Evolutionary conservation across 2,888 invertebrate genomes (phyloP).

Genomic region (Philereme vetulata): DNA sequence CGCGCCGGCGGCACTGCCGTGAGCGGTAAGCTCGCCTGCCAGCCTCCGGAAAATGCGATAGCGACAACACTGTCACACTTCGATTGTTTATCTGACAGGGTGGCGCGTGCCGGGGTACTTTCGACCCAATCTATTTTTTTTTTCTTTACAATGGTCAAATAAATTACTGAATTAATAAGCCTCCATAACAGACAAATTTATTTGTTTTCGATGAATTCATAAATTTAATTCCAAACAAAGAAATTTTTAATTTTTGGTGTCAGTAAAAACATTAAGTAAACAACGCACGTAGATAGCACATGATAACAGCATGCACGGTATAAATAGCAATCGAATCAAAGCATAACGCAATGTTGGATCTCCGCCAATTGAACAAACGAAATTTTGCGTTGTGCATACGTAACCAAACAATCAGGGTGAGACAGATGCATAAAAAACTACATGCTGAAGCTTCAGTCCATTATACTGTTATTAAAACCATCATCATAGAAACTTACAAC

Average conservation of each 20-base stretch:
- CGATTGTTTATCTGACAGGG: conserved; percentile 76
- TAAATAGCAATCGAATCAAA: conserved; percentile 68
- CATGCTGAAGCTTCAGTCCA: conserved; percentile 10
- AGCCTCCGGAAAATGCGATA: conserved; percentile 80
- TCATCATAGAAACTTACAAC: conserved; percentile 9
- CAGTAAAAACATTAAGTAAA: conserved; percentile 46
- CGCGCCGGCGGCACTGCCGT: conserved; percentile 80
- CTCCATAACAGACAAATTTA: not conserved
- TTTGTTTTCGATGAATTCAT: conserved; percentile 6
- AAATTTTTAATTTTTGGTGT: conserved; percentile 11
- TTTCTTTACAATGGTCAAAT: not conserved
- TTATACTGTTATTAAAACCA: conserved; percentile 3
- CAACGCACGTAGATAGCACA: conserved; percentile 55
- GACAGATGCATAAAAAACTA: conserved; percentile 21
- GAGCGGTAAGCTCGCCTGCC: conserved; percentile 56
- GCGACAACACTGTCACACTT: conserved; percentile 75
- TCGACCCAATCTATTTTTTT: conserved; percentile 41
- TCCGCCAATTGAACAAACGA: conserved; percentile 61
- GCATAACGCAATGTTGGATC: conserved; percentile 64
- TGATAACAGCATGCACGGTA: conserved; percentile 64
- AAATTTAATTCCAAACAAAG: conserved; percentile 8
- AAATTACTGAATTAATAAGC: not conserved
- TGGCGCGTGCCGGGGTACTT: conserved; percentile 54
- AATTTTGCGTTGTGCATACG: conserved; percentile 61
- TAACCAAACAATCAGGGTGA: conserved; percentile 41